phyloP scores from a whole-genome alignment of 2,113 vertebrate species.

The Noctilio leporinus region DNA sequence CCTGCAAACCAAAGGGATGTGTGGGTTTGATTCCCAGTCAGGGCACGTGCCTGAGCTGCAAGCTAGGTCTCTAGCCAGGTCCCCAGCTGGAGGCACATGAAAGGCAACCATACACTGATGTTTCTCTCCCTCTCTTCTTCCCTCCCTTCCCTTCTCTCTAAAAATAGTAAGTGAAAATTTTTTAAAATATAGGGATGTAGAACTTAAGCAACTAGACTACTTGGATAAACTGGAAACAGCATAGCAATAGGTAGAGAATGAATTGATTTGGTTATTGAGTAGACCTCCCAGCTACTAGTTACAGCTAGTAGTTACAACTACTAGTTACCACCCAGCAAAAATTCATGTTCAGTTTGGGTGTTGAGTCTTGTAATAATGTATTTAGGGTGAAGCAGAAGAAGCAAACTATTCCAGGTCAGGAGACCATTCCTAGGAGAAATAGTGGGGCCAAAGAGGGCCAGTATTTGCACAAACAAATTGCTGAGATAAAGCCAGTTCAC shows the following conservation, averaged over 20 bases:
- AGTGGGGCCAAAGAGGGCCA: not conserved
- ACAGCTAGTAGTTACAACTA: not conserved
- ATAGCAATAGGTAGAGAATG: not conserved
- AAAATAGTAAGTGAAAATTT: too few relatives aligned
- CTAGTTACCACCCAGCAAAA: not conserved
- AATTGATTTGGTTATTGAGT: not conserved
- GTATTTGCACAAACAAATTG: not conserved
- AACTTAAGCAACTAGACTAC: not conserved
- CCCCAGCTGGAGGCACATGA: too few relatives aligned
- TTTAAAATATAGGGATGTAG: too few relatives aligned
- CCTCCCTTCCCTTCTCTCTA: too few relatives aligned
- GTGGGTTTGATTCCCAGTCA: too few relatives aligned
- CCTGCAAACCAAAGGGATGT: too few relatives aligned
- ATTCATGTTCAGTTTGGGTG: conserved; percentile 5
- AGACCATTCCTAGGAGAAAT: conserved; percentile 13
- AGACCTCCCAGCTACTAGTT: not conserved
- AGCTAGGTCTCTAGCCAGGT: too few relatives aligned
- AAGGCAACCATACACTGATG: too few relatives aligned
- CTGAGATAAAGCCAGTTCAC: not conserved
- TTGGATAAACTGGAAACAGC: not conserved
- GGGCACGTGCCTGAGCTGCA: too few relatives aligned
- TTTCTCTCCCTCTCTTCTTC: too few relatives aligned
- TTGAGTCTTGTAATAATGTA: not conserved
- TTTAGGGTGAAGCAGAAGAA: not conserved
- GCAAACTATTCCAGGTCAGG: not conserved